Evolutionary conservation across 53 echinoderm and acorn worm genomes (phyloP).

Genomic region (Luidia sarsii): DNA sequence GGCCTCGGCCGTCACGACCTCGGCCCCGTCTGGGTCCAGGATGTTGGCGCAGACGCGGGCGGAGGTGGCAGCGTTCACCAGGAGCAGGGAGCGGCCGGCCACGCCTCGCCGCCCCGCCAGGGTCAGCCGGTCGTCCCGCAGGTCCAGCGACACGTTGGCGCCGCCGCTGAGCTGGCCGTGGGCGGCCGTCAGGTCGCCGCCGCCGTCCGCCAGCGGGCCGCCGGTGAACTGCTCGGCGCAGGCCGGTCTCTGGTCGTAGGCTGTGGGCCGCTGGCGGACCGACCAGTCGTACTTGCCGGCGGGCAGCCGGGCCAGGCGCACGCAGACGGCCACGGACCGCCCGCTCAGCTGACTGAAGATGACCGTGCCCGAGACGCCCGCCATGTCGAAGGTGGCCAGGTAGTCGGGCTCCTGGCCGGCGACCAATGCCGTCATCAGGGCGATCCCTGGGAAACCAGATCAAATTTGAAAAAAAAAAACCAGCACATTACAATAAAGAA

Average conservation of each 20-base stretch:
- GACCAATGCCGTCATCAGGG: conserved; percentile 12
- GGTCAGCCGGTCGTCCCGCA: conserved; percentile 24
- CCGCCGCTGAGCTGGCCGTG: conserved; percentile 39
- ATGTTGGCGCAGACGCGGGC: conserved; percentile 72
- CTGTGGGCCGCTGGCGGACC: conserved; percentile 69
- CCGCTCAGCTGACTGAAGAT: not conserved
- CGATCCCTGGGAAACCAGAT: not conserved
- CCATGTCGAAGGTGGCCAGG: conserved; percentile 53
- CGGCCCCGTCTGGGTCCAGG: conserved; percentile 50
- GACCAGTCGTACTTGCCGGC: conserved; percentile 65
- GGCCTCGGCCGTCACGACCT: conserved; percentile 81
- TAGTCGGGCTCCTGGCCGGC: conserved; percentile 8
- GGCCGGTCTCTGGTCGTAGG: conserved; percentile 73
- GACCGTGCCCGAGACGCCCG: conserved; percentile 20
- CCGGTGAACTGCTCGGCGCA: conserved; percentile 65
- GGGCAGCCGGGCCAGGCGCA: conserved; percentile 6
- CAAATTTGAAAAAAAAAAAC: not conserved
- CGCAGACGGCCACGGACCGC: not conserved
- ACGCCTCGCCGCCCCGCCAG: conserved; percentile 57
- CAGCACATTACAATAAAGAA: not conserved
- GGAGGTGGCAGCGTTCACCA: conserved; percentile 22
- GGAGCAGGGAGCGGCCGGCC: conserved; percentile 70
- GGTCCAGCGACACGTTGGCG: not conserved
- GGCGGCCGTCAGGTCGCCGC: conserved; percentile 12
- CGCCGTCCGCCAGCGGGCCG: conserved; percentile 27